Percentiles rank a stretch among this genome's conserved stretches.
phyloP scores from a whole-genome alignment of 2,797 vertebrate genomes.

The Danio aesculapii region DNA sequence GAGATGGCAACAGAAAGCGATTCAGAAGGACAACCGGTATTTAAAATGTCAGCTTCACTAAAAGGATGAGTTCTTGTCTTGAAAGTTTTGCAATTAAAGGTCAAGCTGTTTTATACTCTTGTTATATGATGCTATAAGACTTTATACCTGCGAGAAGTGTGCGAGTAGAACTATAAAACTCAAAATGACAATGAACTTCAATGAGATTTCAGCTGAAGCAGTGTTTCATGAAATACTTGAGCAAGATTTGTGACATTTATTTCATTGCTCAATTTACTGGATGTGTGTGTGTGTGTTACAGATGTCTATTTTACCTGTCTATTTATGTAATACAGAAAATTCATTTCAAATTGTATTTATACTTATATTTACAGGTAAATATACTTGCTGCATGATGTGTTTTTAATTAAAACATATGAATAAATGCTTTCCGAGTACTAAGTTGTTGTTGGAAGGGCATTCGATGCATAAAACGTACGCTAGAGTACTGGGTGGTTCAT shows the following conservation, averaged over 20 bases:
- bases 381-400: no score
- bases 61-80: constrained; percentile 71
- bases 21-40: constrained; percentile 77
- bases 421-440: no score
- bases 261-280: neutral
- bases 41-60: constrained; percentile 83
- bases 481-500: no score
- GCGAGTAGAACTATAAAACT: constrained; percentile 25
- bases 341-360: neutral
- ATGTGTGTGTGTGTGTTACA: neutral
- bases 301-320: neutral
- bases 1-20: constrained; percentile 76
- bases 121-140: constrained; percentile 64
- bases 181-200: constrained; percentile 22
- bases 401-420: no score
- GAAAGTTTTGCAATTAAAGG: constrained; percentile 84
- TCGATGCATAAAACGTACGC: no score
- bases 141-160: constrained; percentile 47
- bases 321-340: neutral
- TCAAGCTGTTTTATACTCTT: constrained; percentile 76
- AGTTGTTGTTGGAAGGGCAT: no score
- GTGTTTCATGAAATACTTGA: constrained; percentile 7
- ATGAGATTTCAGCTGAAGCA: constrained; percentile 23
- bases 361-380: no score
- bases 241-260: neutral